phyloP scores from a whole-genome alignment of 2,113 vertebrate species.

The Junco hyemalis region DNA sequence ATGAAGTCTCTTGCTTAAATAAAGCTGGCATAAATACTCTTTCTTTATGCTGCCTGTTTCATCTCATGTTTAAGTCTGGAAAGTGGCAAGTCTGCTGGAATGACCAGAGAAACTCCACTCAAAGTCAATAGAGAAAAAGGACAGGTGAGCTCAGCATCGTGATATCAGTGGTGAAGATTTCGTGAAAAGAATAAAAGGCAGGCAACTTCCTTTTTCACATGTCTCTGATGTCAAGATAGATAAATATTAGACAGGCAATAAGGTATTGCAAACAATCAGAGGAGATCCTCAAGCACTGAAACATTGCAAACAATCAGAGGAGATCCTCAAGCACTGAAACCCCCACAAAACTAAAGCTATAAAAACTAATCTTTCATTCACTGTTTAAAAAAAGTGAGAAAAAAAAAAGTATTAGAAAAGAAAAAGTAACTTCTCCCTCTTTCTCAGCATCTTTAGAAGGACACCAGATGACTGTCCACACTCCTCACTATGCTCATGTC shows the following conservation, averaged over 20 bases:
- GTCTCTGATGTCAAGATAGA: neutral
- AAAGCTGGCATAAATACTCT: neutral
- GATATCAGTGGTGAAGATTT: neutral
- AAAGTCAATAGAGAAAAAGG: neutral
- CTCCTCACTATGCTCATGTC: neutral
- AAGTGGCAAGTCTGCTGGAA: neutral
- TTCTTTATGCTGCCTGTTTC: neutral
- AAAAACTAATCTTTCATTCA: neutral
- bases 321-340: neutral
- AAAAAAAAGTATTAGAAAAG: neutral
- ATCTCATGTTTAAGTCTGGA: neutral
- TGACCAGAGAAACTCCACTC: neutral
- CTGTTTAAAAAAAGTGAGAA: neutral
- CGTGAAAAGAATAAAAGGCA: neutral
- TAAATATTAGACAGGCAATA: neutral
- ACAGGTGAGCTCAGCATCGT: neutral
- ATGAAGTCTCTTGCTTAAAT: slow-evolving; percentile 32
- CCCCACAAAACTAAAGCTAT: neutral
- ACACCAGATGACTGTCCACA: neutral
- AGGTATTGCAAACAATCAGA: neutral
- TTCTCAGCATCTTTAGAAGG: neutral
- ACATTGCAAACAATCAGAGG: neutral
- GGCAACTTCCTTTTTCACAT: fast-evolving
- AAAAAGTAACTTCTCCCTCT: neutral
- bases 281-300: neutral